Percentiles rank a stretch among this genome's conserved stretches.
phyloP scores from a whole-genome alignment of 2,888 invertebrate species.

The Ypsolopha scabrella region DNA sequence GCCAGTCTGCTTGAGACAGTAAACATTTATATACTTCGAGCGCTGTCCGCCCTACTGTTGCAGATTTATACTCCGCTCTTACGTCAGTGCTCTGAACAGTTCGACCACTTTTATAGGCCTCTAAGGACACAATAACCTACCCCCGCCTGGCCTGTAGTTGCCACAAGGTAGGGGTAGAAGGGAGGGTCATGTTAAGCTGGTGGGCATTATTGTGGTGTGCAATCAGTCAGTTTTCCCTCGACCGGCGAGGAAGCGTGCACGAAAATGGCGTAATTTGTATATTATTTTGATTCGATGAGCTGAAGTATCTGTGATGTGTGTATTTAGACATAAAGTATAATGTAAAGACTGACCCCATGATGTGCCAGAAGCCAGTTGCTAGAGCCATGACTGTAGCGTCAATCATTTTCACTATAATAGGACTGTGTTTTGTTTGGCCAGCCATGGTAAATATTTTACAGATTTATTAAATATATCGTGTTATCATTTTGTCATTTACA shows the following conservation, averaged over 20 bases:
- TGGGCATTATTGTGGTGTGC: not conserved
- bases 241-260: not conserved
- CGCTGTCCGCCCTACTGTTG: not conserved
- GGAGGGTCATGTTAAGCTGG: not conserved
- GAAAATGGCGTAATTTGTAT: not conserved
- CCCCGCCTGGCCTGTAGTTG: not conserved
- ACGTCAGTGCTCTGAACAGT: not conserved
- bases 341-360: constrained; percentile 19
- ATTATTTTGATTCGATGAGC: not conserved
- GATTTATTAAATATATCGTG: too few relatives aligned
- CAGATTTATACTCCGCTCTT: not conserved
- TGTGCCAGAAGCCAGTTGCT: constrained; percentile 23
- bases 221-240: not conserved
- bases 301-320: constrained; percentile 1
- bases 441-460: not conserved
- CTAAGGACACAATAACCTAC: not conserved
- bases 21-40: not conserved
- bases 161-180: not conserved
- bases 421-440: constrained; percentile 6
- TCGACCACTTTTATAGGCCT: too few relatives aligned
- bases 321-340: not conserved
- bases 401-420: constrained; percentile 31
- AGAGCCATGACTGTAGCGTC: constrained; percentile 38
- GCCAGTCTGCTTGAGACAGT: not conserved
- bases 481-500: too few relatives aligned